phyloP scores from a whole-genome alignment of 2,888 invertebrate genomes.

The Lasioglossum malachurum region DNA sequence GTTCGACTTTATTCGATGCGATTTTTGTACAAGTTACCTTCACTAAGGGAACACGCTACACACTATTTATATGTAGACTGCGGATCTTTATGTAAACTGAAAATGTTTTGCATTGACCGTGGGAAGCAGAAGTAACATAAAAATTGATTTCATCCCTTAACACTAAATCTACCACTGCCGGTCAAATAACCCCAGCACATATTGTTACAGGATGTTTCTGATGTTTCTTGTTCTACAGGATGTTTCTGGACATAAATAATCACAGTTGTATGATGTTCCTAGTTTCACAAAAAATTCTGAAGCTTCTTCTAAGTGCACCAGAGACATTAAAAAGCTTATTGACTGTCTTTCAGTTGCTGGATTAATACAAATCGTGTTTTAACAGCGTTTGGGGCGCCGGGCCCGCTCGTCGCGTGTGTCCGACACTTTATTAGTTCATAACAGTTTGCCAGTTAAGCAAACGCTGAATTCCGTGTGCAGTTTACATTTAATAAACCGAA shows the following conservation, averaged over 20 bases:
- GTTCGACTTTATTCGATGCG: neutral
- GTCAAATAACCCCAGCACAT: no score
- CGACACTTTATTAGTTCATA: slow-evolving; percentile 61
- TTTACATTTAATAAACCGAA: slow-evolving; percentile 64
- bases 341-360: neutral
- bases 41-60: neutral
- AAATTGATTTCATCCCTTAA: no score
- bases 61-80: neutral
- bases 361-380: neutral
- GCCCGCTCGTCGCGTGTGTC: slow-evolving; percentile 48
- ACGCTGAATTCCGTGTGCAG: slow-evolving; percentile 57
- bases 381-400: slow-evolving; percentile 18
- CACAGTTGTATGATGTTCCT: neutral
- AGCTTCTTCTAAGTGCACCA: neutral
- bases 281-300: neutral
- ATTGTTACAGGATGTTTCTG: no score
- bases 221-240: no score
- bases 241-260: neutral
- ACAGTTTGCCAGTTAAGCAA: slow-evolving; percentile 61
- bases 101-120: no score
- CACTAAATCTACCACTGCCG: no score
- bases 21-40: neutral
- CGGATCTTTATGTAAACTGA: no score
- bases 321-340: neutral
- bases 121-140: no score